Evolutionary conservation across 2,888 invertebrate genomes (phyloP).

Genomic region (Notodonta ziczac): DNA sequence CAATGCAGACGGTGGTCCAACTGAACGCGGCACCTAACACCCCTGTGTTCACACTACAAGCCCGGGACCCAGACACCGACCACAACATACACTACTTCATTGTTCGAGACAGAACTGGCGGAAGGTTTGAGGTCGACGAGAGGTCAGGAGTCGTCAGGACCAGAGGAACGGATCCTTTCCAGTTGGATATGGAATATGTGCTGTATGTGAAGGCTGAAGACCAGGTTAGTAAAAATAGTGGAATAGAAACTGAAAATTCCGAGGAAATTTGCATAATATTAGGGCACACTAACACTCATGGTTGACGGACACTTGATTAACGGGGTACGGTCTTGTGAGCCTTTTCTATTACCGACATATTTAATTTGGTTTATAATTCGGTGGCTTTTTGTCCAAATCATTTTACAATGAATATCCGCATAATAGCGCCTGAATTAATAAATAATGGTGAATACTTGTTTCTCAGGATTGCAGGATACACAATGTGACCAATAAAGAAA

Average conservation of each 20-base stretch:
- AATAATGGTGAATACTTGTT: not conserved
- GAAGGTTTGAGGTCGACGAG: slow-evolving; percentile 94
- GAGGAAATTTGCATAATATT: too few relatives aligned
- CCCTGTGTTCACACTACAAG: slow-evolving; percentile 98
- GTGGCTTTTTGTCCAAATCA: too few relatives aligned
- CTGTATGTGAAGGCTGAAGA: slow-evolving; percentile 98
- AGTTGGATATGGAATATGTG: slow-evolving; percentile 98
- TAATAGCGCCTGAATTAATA: too few relatives aligned
- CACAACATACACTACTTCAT: slow-evolving; percentile 98
- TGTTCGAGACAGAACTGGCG: slow-evolving; percentile 94
- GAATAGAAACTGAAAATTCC: too few relatives aligned
- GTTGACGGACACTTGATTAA: too few relatives aligned
- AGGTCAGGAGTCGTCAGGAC: slow-evolving; percentile 96
- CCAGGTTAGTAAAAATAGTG: slow-evolving; percentile 80
- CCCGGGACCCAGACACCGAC: slow-evolving; percentile 97
- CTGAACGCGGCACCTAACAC: slow-evolving; percentile 97
- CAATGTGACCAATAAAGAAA: too few relatives aligned
- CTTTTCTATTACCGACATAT: too few relatives aligned
- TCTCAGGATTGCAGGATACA: too few relatives aligned
- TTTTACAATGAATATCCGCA: too few relatives aligned
- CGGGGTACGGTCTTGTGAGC: too few relatives aligned
- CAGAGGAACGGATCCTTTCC: slow-evolving; percentile 95
- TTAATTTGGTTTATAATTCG: too few relatives aligned
- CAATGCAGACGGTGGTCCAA: slow-evolving; percentile 99
- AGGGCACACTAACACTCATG: too few relatives aligned